Percentiles rank a stretch among this genome's conserved stretches.
These are phyloP conservation scores for Chymomyza costata DNA, from an alignment of 1,140 invertebrate species.

Conservation along the genomic window DNA sequence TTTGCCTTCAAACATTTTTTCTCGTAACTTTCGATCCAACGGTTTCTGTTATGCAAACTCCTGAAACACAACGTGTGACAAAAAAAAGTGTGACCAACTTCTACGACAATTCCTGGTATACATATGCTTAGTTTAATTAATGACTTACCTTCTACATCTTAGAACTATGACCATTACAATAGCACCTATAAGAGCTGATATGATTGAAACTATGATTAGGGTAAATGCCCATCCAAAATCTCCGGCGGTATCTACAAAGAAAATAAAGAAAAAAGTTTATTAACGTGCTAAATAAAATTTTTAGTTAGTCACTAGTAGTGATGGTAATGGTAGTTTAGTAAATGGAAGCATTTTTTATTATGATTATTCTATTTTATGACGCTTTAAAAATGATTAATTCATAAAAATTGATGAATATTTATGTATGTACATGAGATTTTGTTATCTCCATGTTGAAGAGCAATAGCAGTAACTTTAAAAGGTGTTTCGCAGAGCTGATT, in stretches of 20 bases:
- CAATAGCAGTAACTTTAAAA: slow-evolving; percentile 9
- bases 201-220: slow-evolving; percentile 77
- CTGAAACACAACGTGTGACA: too few relatives aligned
- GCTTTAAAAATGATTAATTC: slow-evolving; percentile 62
- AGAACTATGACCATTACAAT: slow-evolving; percentile 78
- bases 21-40: too few relatives aligned
- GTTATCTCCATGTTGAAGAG: too few relatives aligned
- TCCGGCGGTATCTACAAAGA: slow-evolving; percentile 75
- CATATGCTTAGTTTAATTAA: not conserved
- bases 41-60: too few relatives aligned
- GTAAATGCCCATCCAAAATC: slow-evolving; percentile 77
- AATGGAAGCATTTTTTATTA: slow-evolving; percentile 22
- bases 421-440: slow-evolving; percentile 42
- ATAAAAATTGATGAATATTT: slow-evolving; percentile 53
- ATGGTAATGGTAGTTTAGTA: too few relatives aligned
- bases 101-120: too few relatives aligned
- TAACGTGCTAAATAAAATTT: slow-evolving; percentile 37
- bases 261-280: slow-evolving; percentile 15
- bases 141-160: slow-evolving; percentile 77
- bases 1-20: too few relatives aligned
- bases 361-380: slow-evolving; percentile 60
- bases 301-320: not conserved
- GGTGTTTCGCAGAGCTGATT: slow-evolving; percentile 28
- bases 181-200: slow-evolving; percentile 77
- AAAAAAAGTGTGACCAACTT: too few relatives aligned